Percentiles rank a stretch among this genome's conserved stretches.
Conservation (phyloP, 2,797 vertebrate genomes). For the Urocyon cinereoargenteus region DNA sequence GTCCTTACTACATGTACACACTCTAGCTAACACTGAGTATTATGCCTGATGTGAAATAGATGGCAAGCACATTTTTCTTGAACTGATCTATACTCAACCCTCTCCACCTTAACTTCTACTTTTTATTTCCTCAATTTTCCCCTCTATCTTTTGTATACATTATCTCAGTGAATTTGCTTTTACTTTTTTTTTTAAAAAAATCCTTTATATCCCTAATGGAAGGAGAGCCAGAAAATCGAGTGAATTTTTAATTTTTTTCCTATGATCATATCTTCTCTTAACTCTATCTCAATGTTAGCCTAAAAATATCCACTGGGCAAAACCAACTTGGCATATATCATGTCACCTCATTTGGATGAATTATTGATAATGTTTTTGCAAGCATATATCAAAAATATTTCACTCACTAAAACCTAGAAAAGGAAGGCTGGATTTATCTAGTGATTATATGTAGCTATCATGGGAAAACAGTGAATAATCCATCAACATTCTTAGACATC, state of each 20-base stretch:
- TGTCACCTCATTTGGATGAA: not conserved
- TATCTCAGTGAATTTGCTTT: not conserved
- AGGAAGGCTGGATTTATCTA: slow-evolving; percentile 69
- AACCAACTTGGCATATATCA: not conserved
- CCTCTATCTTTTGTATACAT: not conserved
- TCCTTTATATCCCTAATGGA: not conserved
- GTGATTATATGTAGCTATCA: slow-evolving; percentile 20
- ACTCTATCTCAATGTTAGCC: not conserved
- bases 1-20: not conserved
- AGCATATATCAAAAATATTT: slow-evolving; percentile 63
- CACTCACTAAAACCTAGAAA: slow-evolving; percentile 47
- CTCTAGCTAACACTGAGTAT: not conserved
- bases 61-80: not conserved
- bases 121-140: not conserved
- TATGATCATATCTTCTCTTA: not conserved
- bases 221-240: not conserved
- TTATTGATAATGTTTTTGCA: slow-evolving; percentile 52
- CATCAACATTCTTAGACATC: not conserved
- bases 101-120: not conserved
- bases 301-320: not conserved
- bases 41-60: not conserved
- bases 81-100: not conserved
- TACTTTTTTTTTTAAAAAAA: not conserved
- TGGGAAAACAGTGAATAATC: slow-evolving; percentile 40
- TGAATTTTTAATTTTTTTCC: not conserved